phyloP scores from a whole-genome alignment of 2,797 vertebrate genomes.

The Aselliscus stoliczkanus region DNA sequence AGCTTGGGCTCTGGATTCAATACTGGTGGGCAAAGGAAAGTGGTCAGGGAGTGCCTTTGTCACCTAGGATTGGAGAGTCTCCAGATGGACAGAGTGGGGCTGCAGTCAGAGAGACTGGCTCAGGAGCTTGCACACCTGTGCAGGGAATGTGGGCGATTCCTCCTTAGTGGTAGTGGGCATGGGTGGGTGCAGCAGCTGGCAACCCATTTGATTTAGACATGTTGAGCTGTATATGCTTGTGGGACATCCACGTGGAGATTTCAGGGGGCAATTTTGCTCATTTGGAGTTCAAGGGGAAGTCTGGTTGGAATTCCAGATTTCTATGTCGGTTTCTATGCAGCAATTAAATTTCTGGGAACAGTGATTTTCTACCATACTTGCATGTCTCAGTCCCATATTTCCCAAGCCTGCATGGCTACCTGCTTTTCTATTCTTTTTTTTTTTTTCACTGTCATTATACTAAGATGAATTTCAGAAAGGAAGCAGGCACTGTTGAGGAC shows the following conservation, averaged over 20 bases:
- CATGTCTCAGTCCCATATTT: neutral
- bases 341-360: neutral
- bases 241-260: neutral
- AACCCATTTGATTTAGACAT: neutral
- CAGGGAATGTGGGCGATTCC: accelerated
- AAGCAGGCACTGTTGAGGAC: neutral
- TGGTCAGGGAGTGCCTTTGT: neutral
- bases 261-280: neutral
- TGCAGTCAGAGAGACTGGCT: neutral
- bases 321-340: neutral
- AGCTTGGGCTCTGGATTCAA: neutral
- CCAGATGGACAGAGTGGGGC: neutral
- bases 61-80: neutral
- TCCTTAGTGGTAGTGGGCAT: neutral
- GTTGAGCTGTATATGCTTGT: neutral
- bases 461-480: neutral
- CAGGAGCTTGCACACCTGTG: neutral
- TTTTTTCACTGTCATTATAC: neutral
- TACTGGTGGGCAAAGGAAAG: neutral
- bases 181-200: no score
- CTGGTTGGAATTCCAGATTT: neutral
- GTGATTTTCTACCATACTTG: neutral
- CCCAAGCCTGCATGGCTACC: neutral
- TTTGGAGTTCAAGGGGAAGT: neutral
- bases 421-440: neutral